Conservation (phyloP, 2,888 invertebrate genomes). For the Phoronis australis region DNA sequence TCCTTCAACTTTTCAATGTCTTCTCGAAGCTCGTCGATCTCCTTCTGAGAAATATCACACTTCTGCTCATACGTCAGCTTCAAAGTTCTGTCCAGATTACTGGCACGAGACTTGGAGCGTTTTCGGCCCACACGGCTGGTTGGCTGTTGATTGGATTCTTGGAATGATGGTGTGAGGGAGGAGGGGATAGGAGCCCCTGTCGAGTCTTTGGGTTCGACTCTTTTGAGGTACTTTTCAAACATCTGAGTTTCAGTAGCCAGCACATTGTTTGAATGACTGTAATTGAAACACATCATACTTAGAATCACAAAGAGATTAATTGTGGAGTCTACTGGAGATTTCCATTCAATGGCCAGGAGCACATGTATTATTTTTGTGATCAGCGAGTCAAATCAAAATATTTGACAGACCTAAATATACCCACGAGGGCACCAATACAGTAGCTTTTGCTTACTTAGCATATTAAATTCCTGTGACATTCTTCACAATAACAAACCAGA, state of each 20-base stretch:
- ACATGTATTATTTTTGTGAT: too few species aligned
- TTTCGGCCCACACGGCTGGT: slow-evolving; percentile 30
- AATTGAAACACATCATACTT: too few species aligned
- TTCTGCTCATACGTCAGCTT: slow-evolving; percentile 50
- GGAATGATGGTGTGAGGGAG: slow-evolving; percentile 26
- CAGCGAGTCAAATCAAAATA: too few species aligned
- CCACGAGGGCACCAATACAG: too few species aligned
- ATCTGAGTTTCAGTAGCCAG: slow-evolving; percentile 49
- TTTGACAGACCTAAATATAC: too few species aligned
- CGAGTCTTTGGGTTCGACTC: slow-evolving; percentile 42
- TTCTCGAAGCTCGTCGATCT: slow-evolving; percentile 49
- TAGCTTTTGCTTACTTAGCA: too few species aligned
- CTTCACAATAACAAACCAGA: too few species aligned
- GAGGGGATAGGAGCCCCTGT: slow-evolving; percentile 11
- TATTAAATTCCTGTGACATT: too few species aligned
- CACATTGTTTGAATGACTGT: slow-evolving; percentile 47
- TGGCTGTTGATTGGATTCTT: slow-evolving; percentile 31
- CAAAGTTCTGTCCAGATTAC: slow-evolving; percentile 40
- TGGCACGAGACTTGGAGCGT: slow-evolving; percentile 46
- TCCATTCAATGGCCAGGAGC: too few species aligned
- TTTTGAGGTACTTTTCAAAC: slow-evolving; percentile 51
- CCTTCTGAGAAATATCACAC: slow-evolving; percentile 52
- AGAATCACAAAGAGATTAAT: too few species aligned
- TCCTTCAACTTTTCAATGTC: slow-evolving; percentile 46
- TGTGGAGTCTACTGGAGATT: too few species aligned